These are phyloP conservation scores for Microchirus variegatus DNA, from an alignment of 2,797 vertebrate species.

Conservation along the genomic window DNA sequence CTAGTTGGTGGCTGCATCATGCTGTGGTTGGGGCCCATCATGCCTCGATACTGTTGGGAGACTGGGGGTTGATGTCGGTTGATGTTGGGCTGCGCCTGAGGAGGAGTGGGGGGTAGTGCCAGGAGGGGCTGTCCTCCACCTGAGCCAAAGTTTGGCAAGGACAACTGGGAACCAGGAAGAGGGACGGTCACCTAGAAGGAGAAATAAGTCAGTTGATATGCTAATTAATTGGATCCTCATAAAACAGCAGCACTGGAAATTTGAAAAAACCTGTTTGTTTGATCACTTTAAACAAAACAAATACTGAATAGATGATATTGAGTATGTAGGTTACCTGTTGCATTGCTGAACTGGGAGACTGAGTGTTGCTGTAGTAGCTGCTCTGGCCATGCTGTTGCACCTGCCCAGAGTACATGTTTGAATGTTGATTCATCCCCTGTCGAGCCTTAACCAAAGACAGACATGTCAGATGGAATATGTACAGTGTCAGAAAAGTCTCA, in stretches of 20 bases:
- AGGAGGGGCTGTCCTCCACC: constrained; percentile 92
- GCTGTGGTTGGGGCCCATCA: constrained; percentile 92
- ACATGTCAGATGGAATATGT: constrained; percentile 1
- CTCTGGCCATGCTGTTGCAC: constrained; percentile 96
- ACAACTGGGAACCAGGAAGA: constrained; percentile 92
- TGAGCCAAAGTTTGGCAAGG: constrained; percentile 93
- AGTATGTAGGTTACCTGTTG: constrained; percentile 88
- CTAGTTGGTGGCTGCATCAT: constrained; percentile 91
- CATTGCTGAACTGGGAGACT: constrained; percentile 91
- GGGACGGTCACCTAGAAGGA: constrained; percentile 88
- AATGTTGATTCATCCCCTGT: constrained; percentile 96
- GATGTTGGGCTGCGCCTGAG: constrained; percentile 89
- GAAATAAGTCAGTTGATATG: neutral
- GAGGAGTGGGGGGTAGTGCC: constrained; percentile 90
- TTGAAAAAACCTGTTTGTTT: too few species aligned
- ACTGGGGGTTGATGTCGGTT: constrained; percentile 89
- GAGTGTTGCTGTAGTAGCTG: constrained; percentile 96
- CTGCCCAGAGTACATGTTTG: constrained; percentile 96
- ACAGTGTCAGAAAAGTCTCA: neutral
- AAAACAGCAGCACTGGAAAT: too few species aligned
- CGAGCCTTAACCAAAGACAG: constrained; percentile 82
- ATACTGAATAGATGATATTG: too few species aligned
- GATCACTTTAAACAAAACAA: too few species aligned
- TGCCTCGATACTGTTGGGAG: constrained; percentile 90
- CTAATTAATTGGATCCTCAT: too few species aligned